Evolutionary conservation across 1,140 invertebrate species (phyloP).

Genomic region (Maniola jurtina): DNA sequence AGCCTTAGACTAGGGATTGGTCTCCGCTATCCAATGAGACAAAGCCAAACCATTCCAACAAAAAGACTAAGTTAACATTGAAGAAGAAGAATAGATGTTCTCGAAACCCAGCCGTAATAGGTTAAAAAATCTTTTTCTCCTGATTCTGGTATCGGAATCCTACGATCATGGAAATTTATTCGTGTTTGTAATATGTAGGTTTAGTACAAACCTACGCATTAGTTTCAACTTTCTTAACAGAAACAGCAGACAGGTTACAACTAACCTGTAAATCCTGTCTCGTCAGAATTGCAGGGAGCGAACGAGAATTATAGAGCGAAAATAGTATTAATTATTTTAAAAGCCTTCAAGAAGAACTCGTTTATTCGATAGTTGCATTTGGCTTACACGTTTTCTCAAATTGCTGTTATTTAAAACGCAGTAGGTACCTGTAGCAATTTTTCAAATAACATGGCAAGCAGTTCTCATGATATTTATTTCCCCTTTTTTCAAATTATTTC

Average conservation of each 20-base stretch:
- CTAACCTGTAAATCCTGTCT: conserved; percentile 40
- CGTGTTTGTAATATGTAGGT: conserved; percentile 26
- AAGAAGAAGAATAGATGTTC: no score
- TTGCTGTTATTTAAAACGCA: conserved; percentile 14
- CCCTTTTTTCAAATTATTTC: no score
- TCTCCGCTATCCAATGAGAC: no score
- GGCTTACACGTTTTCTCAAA: conserved; percentile 21
- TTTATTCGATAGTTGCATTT: conserved; percentile 22
- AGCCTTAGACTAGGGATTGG: no score
- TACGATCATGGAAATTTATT: conserved; percentile 19
- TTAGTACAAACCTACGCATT: conserved; percentile 37
- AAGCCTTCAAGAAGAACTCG: conserved; percentile 30
- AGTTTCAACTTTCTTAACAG: conserved; percentile 39
- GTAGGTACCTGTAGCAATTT: neutral
- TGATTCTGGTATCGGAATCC: neutral
- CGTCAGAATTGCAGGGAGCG: conserved; percentile 35
- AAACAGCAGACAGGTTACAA: conserved; percentile 36
- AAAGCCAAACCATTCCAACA: no score
- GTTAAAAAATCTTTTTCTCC: neutral
- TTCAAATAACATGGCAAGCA: neutral
- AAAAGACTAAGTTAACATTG: no score
- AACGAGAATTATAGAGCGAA: conserved; percentile 40
- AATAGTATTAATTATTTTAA: conserved; percentile 41
- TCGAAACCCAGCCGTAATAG: no score
- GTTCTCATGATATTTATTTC: no score